Evolutionary conservation across 2,113 vertebrate species (phyloP), one percentile per base, ranked within the genome.

Genomic region (Egretta garzetta): DNA sequence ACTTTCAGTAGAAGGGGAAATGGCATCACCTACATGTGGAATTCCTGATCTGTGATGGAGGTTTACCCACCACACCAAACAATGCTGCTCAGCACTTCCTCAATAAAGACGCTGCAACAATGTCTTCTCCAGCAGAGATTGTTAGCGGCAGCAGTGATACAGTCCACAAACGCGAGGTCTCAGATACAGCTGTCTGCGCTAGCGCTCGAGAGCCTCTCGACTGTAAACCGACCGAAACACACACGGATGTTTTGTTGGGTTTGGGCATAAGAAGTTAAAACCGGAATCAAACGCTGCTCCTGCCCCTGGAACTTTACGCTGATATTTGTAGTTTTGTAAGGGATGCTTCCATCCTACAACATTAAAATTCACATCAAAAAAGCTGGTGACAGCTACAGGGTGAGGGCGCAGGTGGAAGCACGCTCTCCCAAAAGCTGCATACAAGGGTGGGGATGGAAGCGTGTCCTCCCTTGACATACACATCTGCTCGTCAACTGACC

Each of bases 321-420:
- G 68, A 17, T 19, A 32, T 33, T 60, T 45, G 79, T 56, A 70
- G 90, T 23, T 92, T 86, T 92, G 15, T 72, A 67, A 72, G 49
- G 49, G 52, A 76, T 53, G 56, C 33, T 89, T 55, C 68, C 47
- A 50, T 1, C 9, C 11, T 39, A 68, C 93, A 89, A 50, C 18
- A 43, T 50, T 71, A 86, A 87, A 87, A 59, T 47, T 47, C 43
- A 39, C 33, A 12, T 64, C 18, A 33, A 53, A 52, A 86, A 58
- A 74, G 26, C 56, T 32, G 76, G 56, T 89, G 80, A 91, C 89
- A 74, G 88, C 88, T 66, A 66, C 83, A 24, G 1, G 4, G 4
- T 56, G 50, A 77, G 52, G 68, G 35, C 56, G 58, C 94, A 88
- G 88, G 91, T 79, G 84, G 73, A 79, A 96, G 74, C 53, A 66